Conservation (phyloP, 2,888 invertebrate species). For the Ectobius pallidus region DNA sequence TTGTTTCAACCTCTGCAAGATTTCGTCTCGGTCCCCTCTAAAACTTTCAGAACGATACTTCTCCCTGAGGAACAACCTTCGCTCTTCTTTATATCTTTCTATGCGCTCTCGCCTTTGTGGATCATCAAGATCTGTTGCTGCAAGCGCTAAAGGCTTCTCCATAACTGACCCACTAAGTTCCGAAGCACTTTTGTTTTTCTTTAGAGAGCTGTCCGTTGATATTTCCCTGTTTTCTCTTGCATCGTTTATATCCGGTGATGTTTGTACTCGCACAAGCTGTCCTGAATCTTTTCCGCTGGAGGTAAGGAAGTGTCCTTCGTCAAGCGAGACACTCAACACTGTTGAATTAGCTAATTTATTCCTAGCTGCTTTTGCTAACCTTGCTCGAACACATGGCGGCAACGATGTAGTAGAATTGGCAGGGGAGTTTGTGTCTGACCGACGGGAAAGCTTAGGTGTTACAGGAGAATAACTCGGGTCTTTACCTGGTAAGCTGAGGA, state of each 20-base stretch:
- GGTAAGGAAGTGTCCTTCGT: slow-evolving; percentile 69
- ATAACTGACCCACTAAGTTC: slow-evolving; percentile 41
- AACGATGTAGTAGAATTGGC: slow-evolving; percentile 47
- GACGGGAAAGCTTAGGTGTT: slow-evolving; percentile 16
- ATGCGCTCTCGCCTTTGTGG: slow-evolving; percentile 77
- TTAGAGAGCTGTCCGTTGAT: not conserved
- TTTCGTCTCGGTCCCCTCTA: slow-evolving; percentile 60
- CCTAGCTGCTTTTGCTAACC: slow-evolving; percentile 63
- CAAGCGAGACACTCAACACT: slow-evolving; percentile 59
- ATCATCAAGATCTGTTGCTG: slow-evolving; percentile 55
- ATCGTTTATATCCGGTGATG: slow-evolving; percentile 46
- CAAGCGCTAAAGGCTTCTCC: slow-evolving; percentile 40
- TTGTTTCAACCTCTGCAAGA: slow-evolving; percentile 66
- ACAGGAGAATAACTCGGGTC: not conserved
- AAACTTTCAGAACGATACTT: slow-evolving; percentile 73
- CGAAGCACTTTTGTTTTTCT: not conserved
- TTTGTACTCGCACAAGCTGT: slow-evolving; percentile 45
- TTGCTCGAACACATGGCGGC: slow-evolving; percentile 67
- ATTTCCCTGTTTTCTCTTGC: not conserved
- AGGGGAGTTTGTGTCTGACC: slow-evolving; percentile 34
- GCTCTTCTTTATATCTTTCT: slow-evolving; percentile 89
- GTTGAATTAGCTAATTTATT: slow-evolving; percentile 49
- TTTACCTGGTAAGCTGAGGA: not conserved
- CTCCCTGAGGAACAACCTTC: slow-evolving; percentile 82
- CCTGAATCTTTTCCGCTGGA: slow-evolving; percentile 38